Conservation (phyloP, 2,888 invertebrate species). For the Trissoscelio sp. region DNA sequence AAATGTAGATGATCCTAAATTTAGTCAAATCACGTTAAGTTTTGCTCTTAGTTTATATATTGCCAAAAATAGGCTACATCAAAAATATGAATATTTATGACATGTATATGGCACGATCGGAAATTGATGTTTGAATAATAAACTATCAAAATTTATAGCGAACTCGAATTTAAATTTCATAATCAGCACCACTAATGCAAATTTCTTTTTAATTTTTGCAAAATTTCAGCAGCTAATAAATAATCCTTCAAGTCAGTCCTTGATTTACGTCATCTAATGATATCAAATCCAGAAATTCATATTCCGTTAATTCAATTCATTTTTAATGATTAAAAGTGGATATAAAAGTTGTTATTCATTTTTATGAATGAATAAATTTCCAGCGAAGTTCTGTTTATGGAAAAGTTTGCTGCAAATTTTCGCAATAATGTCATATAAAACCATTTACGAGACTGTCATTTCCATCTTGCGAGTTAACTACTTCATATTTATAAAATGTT, state of each 20-base stretch:
- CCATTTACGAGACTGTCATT: background rate
- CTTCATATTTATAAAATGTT: conserved; percentile 1
- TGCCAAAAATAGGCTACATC: background rate
- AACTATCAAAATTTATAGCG: conserved; percentile 3
- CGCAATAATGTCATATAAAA: too few relatives aligned
- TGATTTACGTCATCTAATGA: too few relatives aligned
- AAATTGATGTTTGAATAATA: conserved; percentile 2
- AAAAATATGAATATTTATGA: conserved; percentile 14
- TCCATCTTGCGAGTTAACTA: background rate
- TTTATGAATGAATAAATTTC: too few relatives aligned
- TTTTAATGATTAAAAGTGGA: too few relatives aligned
- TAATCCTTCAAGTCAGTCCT: too few relatives aligned
- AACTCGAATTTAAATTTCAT: conserved; percentile 16
- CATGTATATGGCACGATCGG: background rate
- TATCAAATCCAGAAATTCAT: too few relatives aligned
- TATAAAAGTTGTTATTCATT: too few relatives aligned
- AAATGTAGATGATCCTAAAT: too few relatives aligned
- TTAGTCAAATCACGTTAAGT: too few relatives aligned
- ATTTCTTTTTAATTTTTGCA: background rate
- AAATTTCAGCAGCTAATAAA: background rate
- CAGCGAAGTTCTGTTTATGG: too few relatives aligned
- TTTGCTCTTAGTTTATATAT: background rate
- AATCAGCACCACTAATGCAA: conserved; percentile 1
- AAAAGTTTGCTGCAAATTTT: too few relatives aligned
- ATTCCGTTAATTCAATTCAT: too few relatives aligned